These are phyloP conservation scores for Austrolebias charrua DNA, from an alignment of 2,797 vertebrate species.

Conservation along the genomic window DNA sequence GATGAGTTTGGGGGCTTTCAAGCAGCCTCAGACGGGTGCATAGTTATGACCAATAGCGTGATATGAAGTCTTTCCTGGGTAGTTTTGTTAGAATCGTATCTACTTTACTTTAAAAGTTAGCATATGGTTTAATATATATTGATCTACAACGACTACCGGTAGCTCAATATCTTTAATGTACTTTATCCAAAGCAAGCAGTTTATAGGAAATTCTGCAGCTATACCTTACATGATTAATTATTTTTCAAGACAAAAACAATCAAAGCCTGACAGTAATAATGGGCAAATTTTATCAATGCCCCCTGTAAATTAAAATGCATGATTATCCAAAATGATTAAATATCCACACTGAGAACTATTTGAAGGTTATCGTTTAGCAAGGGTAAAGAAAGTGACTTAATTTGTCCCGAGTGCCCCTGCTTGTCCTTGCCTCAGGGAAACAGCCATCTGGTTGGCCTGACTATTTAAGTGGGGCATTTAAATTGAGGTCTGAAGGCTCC, in stretches of 20 bases:
- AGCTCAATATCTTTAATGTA: not conserved
- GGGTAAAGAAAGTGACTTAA: constrained; percentile 46
- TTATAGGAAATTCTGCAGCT: not conserved
- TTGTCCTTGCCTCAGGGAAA: constrained; percentile 62
- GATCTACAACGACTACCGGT: not conserved
- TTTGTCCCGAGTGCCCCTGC: constrained; percentile 55
- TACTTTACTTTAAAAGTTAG: not conserved
- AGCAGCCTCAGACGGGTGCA: not conserved
- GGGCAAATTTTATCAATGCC: constrained; percentile 39
- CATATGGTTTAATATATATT: not conserved
- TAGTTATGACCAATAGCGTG: not conserved
- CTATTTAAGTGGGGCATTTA: constrained; percentile 58
- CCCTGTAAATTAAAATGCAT: constrained; percentile 52
- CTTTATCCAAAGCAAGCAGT: not conserved
- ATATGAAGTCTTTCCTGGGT: not conserved
- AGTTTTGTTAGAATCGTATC: not conserved
- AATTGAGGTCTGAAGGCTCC: constrained; percentile 34
- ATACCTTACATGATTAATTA: constrained; percentile 19
- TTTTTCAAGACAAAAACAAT: constrained; percentile 25
- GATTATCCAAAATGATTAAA: constrained; percentile 56
- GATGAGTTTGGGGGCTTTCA: not conserved
- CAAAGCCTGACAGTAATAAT: constrained; percentile 18
- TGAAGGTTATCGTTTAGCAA: constrained; percentile 62
- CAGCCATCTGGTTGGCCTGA: constrained; percentile 70
- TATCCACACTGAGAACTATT: constrained; percentile 47